These are phyloP conservation scores for Apteryx mantelli DNA, from an alignment of 2,113 vertebrate genomes.

Conservation along the genomic window DNA sequence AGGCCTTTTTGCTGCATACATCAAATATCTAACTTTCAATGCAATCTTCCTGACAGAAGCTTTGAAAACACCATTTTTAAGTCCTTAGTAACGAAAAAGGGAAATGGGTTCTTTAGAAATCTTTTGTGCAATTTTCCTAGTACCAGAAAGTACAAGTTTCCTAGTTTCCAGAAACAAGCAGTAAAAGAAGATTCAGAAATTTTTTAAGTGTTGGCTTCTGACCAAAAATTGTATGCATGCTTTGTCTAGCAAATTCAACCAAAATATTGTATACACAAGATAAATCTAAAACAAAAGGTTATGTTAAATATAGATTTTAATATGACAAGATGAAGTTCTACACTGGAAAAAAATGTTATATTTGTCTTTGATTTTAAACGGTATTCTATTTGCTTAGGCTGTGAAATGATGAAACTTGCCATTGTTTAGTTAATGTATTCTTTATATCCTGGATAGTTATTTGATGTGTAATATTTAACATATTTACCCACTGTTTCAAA, in stretches of 20 bases:
- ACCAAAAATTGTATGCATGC: neutral
- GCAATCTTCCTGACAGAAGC: neutral
- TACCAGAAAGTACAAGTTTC: neutral
- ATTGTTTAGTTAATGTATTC: neutral
- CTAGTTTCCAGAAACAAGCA: neutral
- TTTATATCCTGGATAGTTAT: neutral
- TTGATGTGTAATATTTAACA: neutral
- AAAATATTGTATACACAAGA: neutral
- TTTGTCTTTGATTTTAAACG: neutral
- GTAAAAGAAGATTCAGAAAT: neutral
- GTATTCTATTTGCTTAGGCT: neutral
- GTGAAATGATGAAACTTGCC: neutral
- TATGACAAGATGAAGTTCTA: neutral
- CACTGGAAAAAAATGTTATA: neutral
- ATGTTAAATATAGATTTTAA: neutral
- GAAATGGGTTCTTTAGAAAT: constrained; percentile 6
- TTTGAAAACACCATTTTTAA: constrained; percentile 1
- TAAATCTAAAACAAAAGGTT: neutral
- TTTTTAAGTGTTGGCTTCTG: neutral
- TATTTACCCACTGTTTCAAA: neutral
- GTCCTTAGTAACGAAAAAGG: neutral
- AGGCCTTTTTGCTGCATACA: constrained; percentile 10
- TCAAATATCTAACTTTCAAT: constrained; percentile 25
- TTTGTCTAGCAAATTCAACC: neutral
- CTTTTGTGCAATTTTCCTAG: constrained; percentile 27